These are phyloP conservation scores for Mesocricetus auratus DNA, from an alignment of 2,113 vertebrate genomes.

Conservation along the genomic window DNA sequence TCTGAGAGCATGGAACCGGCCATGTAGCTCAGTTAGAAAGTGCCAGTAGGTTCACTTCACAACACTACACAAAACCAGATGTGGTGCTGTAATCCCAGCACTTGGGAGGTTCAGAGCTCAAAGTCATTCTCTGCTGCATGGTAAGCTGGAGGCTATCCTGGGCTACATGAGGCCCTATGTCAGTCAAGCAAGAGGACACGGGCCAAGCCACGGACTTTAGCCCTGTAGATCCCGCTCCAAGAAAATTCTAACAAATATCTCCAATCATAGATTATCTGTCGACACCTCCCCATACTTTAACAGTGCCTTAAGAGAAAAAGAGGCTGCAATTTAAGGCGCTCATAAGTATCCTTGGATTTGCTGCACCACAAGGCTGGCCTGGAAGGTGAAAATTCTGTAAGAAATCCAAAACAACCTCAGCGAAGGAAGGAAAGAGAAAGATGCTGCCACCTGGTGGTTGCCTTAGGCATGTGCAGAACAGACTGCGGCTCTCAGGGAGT, in stretches of 20 bases:
- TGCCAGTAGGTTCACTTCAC: background rate
- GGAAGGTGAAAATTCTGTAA: background rate
- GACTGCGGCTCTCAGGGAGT: fast-evolving
- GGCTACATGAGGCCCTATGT: background rate
- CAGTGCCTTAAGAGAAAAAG: background rate
- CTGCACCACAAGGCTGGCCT: conserved; percentile 66
- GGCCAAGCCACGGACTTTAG: background rate
- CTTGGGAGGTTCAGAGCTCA: background rate
- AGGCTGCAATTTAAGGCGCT: background rate
- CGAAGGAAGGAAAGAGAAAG: background rate
- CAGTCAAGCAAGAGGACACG: background rate
- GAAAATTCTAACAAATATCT: background rate
- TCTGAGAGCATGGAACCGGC: background rate
- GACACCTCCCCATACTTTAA: background rate
- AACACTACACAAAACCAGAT: background rate
- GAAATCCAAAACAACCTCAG: background rate
- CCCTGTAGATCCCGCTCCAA: background rate
- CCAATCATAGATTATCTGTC: background rate
- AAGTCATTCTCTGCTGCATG: background rate
- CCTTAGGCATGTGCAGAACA: fast-evolving
- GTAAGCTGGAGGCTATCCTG: background rate
- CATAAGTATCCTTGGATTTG: conserved; percentile 68
- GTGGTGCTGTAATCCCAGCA: background rate
- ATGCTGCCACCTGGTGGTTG: conserved; percentile 81
- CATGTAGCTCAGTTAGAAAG: background rate